Conservation (phyloP, 2,113 vertebrate genomes). For the Phylloscopus trochiloides region DNA sequence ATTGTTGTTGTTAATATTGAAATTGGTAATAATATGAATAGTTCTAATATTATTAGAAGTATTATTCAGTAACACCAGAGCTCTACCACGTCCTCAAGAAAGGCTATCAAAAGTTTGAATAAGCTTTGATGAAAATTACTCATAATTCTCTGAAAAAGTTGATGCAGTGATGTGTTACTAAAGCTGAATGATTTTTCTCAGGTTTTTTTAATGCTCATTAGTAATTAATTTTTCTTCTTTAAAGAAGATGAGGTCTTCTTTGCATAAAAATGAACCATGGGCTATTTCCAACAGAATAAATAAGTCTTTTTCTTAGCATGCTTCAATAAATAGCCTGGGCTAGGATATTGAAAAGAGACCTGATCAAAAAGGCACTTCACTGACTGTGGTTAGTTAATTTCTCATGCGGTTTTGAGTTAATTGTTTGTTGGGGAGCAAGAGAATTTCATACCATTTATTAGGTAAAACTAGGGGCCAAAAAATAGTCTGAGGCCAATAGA, state of each 20-base stretch:
- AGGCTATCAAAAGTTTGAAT: neutral
- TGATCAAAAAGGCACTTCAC: neutral
- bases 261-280: conserved; percentile 51
- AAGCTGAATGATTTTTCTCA: conserved; percentile 60
- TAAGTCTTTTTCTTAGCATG: conserved; percentile 6
- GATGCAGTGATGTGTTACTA: conserved; percentile 59
- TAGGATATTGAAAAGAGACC: neutral
- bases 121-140: conserved; percentile 42
- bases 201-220: conserved; percentile 65
- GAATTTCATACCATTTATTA: neutral
- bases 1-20: neutral
- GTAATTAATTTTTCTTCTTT: conserved; percentile 45
- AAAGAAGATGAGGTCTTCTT: conserved; percentile 39
- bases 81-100: neutral
- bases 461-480: neutral
- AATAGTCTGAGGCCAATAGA: neutral
- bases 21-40: neutral
- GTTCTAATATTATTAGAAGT: neutral
- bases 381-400: neutral
- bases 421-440: neutral
- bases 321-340: conserved; percentile 13
- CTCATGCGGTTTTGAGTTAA: neutral
- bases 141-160: conserved; percentile 62
- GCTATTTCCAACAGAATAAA: neutral
- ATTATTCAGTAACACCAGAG: neutral